A percentile compares a stretch with the other conserved stretches of the same genome.
phyloP scores from a whole-genome alignment of 1,140 invertebrate species.

The Pinna nobilis region DNA sequence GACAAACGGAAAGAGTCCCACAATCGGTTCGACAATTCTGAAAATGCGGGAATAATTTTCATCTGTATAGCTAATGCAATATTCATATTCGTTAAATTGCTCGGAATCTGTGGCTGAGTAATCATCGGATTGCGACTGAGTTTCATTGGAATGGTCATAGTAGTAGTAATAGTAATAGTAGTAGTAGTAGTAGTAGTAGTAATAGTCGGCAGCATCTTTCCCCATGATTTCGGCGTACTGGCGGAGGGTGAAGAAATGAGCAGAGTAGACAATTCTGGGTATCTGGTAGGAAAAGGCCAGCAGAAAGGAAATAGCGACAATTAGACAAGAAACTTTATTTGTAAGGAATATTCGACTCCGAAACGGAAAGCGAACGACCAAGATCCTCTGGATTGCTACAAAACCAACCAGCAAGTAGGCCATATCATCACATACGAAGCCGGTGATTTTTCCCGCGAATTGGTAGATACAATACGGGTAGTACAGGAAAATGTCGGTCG shows the following conservation, averaged over 20 bases:
- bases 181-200: conserved; percentile 22
- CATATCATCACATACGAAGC: not conserved
- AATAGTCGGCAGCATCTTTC: not conserved
- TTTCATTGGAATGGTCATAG: not conserved
- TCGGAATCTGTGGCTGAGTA: conserved; percentile 4
- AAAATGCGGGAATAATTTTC: not conserved
- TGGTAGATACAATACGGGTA: conserved; percentile 1
- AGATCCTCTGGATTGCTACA: conserved; percentile 7
- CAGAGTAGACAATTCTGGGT: not conserved
- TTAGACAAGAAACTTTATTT: conserved; percentile 8
- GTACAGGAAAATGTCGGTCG: not conserved
- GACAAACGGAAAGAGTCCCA: not conserved
- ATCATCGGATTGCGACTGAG: too few relatives aligned
- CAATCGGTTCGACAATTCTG: not conserved
- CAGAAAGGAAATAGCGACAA: not conserved
- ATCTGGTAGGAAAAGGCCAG: not conserved
- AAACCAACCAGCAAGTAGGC: not conserved
- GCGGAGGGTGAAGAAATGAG: not conserved
- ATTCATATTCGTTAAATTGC: too few relatives aligned
- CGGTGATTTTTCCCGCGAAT: not conserved
- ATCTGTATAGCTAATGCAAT: not conserved
- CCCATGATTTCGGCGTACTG: not conserved
- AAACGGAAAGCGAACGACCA: conserved; percentile 11
- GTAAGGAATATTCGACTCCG: not conserved
- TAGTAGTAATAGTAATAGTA: conserved; percentile 1